These are phyloP conservation scores for Schlechtendalia chinensis DNA, from an alignment of 1,140 invertebrate species.

Conservation along the genomic window DNA sequence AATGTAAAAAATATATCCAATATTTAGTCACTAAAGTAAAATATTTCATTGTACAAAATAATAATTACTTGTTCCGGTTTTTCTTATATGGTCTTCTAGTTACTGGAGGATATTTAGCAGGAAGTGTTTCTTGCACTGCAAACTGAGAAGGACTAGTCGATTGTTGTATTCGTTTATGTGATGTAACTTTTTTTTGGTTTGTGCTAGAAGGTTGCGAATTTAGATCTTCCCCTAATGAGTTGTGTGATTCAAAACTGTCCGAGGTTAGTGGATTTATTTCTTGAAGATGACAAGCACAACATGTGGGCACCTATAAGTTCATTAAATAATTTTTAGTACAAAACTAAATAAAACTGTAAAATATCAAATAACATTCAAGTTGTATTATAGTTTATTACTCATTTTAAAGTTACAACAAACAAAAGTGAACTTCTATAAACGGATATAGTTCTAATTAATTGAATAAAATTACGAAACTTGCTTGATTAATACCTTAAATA, in stretches of 20 bases:
- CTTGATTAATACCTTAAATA: conserved; percentile 67
- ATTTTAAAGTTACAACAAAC: no score
- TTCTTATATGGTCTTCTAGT: conserved; percentile 43
- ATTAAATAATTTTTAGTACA: background rate
- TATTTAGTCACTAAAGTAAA: background rate
- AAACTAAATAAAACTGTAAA: no score
- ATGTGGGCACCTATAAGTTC: conserved; percentile 67
- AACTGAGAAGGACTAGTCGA: conserved; percentile 16
- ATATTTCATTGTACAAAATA: conserved; percentile 3
- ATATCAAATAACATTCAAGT: no score
- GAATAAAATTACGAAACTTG: no score
- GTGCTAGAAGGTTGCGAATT: conserved; percentile 17
- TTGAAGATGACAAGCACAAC: conserved; percentile 79
- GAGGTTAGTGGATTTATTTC: conserved; percentile 54
- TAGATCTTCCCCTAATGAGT: conserved; percentile 14
- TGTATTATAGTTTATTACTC: background rate
- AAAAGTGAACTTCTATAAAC: no score
- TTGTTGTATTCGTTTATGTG: conserved; percentile 21
- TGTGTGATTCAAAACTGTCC: conserved; percentile 27
- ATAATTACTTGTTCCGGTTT: conserved; percentile 46
- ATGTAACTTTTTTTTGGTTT: conserved; percentile 10
- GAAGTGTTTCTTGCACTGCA: conserved; percentile 18
- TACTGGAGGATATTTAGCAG: conserved; percentile 16
- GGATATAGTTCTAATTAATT: no score
- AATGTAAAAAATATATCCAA: no score